Percentiles rank a stretch among this genome's conserved stretches.
phyloP scores from a whole-genome alignment of 2,797 vertebrate species.

The Pelochelys cantorii region DNA sequence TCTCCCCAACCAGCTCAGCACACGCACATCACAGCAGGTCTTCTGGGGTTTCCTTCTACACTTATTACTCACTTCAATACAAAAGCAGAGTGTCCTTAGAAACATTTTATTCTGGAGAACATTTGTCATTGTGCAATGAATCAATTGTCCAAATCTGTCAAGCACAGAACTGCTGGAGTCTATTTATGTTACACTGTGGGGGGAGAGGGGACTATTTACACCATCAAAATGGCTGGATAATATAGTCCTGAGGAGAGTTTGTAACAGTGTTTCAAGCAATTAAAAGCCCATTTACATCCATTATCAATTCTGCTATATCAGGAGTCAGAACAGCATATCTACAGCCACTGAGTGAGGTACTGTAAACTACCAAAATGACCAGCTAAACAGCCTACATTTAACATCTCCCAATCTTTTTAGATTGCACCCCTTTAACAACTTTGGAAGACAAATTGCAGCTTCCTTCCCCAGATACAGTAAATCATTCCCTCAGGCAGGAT shows the following conservation, averaged over 20 bases:
- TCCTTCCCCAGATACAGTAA: slow-evolving; percentile 61
- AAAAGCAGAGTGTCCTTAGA: neutral
- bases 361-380: slow-evolving; percentile 68
- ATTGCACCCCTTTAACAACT: slow-evolving; percentile 53
- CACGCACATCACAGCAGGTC: neutral
- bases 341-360: slow-evolving; percentile 34
- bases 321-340: slow-evolving; percentile 29
- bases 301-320: neutral
- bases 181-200: neutral
- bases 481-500: slow-evolving; percentile 59
- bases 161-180: neutral
- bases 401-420: slow-evolving; percentile 69
- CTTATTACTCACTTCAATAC: neutral
- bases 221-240: neutral
- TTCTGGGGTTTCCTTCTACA: neutral
- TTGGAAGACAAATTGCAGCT: slow-evolving; percentile 44
- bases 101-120: neutral
- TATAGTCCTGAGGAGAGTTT: neutral
- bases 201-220: neutral
- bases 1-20: fast-evolving
- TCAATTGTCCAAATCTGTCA: neutral
- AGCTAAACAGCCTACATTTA: slow-evolving; percentile 61
- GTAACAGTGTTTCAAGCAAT: neutral
- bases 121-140: neutral
- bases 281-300: slow-evolving; percentile 32